Evolutionary conservation across 2,888 invertebrate species (phyloP), one percentile per base, ranked within the genome.

Genomic region (Megalurothrips usitatus): DNA sequence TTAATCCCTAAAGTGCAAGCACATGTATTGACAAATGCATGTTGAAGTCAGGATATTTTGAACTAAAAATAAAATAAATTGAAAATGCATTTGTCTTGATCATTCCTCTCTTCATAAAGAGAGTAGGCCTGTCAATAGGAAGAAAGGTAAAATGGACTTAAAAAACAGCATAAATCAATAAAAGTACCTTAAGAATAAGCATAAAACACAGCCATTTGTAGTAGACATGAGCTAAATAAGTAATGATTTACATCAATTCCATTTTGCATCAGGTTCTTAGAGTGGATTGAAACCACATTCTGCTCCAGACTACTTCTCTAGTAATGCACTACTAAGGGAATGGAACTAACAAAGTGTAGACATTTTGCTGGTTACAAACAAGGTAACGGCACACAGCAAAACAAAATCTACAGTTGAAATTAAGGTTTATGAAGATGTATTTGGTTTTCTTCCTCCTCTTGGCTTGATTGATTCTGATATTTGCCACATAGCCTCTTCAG

Each of bases 401-500:
- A 43, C 6, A 43, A 4, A 2, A 43, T 43, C 34, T 43, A n/a
- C n/a, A 43, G 34, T 43, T 43, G 58, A 23, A 58, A 63, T 26
- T 80, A 34, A 75, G 75, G n/a, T 26, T 80, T 48, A 80, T 78
- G 88, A 86, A 3, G 26, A n/a, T 19, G n/a, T 75, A 26, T 26
- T 23, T 26, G 68, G 23, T 85, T 91, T 89, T 83, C 91, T 91
- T 1, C 91, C 91, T 47, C 92, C 94, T 82, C 96, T 90, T 81
- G 98, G 98, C 89, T 98, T 98, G 85, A 99, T 97, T 84, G 92
- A 93, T 89, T 98, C 97, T 0, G 98, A 99, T 85, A 98, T 94
- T 88, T 97, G 96, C 99, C 99, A 99, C 93, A 99, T 95, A 82
- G 96, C 95, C 88, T 99, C 99, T 89, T 99, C 99, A 86, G 94